Evolutionary conservation across 2,888 invertebrate genomes (phyloP).

Genomic region (Lasioglossum calceatum): DNA sequence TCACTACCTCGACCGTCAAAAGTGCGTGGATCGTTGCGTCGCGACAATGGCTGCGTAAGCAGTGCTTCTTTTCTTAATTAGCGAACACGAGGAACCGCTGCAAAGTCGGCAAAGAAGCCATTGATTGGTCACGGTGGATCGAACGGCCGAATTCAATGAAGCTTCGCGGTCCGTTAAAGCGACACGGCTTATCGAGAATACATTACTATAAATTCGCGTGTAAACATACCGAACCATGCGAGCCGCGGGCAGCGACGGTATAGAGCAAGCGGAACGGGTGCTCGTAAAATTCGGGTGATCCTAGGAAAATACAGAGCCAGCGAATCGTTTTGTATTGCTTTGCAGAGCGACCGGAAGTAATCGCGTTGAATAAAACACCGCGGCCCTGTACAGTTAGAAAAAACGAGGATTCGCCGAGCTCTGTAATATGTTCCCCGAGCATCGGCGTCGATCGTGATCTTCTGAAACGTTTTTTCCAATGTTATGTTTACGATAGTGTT

Average conservation of each 20-base stretch:
- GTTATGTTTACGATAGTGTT: background rate
- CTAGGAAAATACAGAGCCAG: slow-evolving; percentile 64
- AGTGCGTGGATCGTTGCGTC: background rate
- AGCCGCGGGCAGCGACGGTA: slow-evolving; percentile 44
- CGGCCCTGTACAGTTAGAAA: background rate
- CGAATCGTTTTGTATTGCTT: slow-evolving; percentile 55
- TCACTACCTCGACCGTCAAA: background rate
- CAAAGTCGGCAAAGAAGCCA: slow-evolving; percentile 39
- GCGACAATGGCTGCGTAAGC: background rate
- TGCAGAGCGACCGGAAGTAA: slow-evolving; percentile 45
- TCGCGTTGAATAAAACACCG: slow-evolving; percentile 46
- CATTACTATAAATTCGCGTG: slow-evolving; percentile 74
- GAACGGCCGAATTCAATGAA: slow-evolving; percentile 65
- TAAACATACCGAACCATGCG: slow-evolving; percentile 69
- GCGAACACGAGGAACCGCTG: background rate
- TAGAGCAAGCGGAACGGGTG: slow-evolving; percentile 52
- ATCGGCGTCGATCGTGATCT: slow-evolving; percentile 3
- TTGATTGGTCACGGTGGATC: slow-evolving; percentile 36
- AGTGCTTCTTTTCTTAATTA: slow-evolving; percentile 1
- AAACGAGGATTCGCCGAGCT: background rate
- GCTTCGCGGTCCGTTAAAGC: slow-evolving; percentile 75
- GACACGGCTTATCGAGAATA: slow-evolving; percentile 74
- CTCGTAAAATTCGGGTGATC: slow-evolving; percentile 72
- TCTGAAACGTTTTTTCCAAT: background rate
- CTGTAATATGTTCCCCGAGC: slow-evolving; percentile 6